phyloP scores from a whole-genome alignment of 2,113 vertebrate species.

The Brachyistius frenatus region DNA sequence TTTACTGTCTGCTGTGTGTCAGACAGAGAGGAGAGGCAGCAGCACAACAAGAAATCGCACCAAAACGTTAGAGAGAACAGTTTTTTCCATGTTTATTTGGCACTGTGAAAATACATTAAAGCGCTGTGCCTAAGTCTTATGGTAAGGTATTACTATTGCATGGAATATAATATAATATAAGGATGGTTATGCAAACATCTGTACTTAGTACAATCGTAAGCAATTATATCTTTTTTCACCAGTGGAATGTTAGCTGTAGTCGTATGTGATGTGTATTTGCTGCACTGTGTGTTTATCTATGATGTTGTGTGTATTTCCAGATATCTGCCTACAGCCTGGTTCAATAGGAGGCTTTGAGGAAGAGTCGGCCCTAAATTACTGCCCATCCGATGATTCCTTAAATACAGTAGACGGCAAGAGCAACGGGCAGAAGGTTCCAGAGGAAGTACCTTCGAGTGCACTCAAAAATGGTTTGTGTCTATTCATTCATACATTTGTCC shows the following conservation, averaged over 20 bases:
- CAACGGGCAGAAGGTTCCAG: slow-evolving; percentile 42
- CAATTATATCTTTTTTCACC: too few species aligned
- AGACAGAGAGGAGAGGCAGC: neutral
- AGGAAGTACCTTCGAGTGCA: neutral
- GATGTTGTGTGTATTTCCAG: slow-evolving; percentile 75
- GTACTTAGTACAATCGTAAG: too few species aligned
- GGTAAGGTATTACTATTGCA: too few species aligned
- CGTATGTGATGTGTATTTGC: neutral
- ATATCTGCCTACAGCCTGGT: slow-evolving; percentile 86
- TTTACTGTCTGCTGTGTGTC: neutral
- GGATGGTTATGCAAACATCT: too few species aligned
- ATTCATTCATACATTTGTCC: neutral
- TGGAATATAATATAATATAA: too few species aligned
- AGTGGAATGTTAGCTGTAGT: too few species aligned
- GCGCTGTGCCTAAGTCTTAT: too few species aligned
- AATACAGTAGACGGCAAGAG: slow-evolving; percentile 48
- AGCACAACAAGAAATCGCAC: too few species aligned
- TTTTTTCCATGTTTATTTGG: too few species aligned
- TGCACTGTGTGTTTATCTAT: slow-evolving; percentile 3
- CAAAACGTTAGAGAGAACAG: too few species aligned
- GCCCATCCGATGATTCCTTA: neutral
- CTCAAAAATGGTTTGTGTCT: slow-evolving; percentile 52
- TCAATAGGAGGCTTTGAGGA: slow-evolving; percentile 88
- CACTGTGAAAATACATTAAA: too few species aligned
- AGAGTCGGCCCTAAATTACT: slow-evolving; percentile 32